Evolutionary conservation across 23 tunicate species (phyloP), one percentile per base, ranked within the genome.

Genomic region (Halocynthia roretzi): DNA sequence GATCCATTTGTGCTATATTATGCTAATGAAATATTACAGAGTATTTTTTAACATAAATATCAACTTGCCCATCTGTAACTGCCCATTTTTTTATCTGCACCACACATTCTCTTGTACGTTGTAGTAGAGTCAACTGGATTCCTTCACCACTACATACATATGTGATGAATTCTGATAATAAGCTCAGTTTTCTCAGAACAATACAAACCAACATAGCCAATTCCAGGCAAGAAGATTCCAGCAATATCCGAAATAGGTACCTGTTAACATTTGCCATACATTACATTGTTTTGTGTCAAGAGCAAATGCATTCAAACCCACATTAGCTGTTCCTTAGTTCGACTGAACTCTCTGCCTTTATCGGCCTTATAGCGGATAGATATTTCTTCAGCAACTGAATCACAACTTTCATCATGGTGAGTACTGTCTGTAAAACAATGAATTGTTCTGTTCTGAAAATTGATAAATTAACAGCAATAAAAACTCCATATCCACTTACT

Each of bases 201-300:
- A 90, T 56, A 62, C 85, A 76, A 7, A 94, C 49, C 44, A 94
- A 15, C 61, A 85, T 54, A 52, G 99, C 82, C 99, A 95, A 94
- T 82, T 94, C 99, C 78, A 87, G 15, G 67, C 99, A 94, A 7
- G 68, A 52, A 11, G 99, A 76, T 72, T 87, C 87, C 31, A 94
- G 71, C 61, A 84, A 70, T 20, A 94, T 76, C 8, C 88, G 87
- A 21, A 94, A 68, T 5, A 94, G 70, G 60, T 87, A 87, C 76
- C 96, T 94, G 75, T 31, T 31, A 4, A 31, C 44, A 31, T 0
- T 31, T 31, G 1, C 4, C 4, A 31, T 31, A 31, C 44, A 31
- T 31, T 31, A 31, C 44, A 31, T 31, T 31, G 44, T 31, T 31
- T 31, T 31, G 71, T 19, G 64, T 58, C 64, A 15, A 58, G 18